Evolutionary conservation across 2,888 invertebrate genomes (phyloP).

Genomic region (Athalia rosae): DNA sequence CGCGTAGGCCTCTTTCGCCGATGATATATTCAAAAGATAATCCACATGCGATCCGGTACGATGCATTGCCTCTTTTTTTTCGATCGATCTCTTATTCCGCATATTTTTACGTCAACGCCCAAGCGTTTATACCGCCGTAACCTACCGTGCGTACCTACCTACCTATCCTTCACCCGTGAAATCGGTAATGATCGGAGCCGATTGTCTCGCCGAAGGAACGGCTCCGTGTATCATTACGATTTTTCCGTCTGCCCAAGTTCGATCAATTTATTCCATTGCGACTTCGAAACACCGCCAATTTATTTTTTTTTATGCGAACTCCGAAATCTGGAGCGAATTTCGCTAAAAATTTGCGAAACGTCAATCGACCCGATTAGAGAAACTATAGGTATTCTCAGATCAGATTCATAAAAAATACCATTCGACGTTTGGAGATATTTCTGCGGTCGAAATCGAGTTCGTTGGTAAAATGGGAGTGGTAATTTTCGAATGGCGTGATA

Average conservation of each 20-base stretch:
- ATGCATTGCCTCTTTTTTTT: constrained; percentile 13
- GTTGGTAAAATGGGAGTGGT: background rate
- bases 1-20: constrained; percentile 38
- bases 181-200: constrained; percentile 22
- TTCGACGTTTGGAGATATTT: no score
- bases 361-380: no score
- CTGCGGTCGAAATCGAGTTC: no score
- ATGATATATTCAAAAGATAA: constrained; percentile 37
- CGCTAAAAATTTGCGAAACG: no score
- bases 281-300: no score
- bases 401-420: no score
- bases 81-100: background rate
- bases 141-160: background rate
- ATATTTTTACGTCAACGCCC: constrained; percentile 30
- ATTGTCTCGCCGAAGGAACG: constrained; percentile 1
- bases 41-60: constrained; percentile 12
- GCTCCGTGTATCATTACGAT: background rate
- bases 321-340: no score
- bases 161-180: background rate
- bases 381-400: no score
- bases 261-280: no score
- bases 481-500: background rate
- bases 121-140: constrained; percentile 3
- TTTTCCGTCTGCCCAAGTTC: background rate
- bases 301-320: no score